Conservation (phyloP, 2,888 invertebrate species). For the Lysandra bellargus region DNA sequence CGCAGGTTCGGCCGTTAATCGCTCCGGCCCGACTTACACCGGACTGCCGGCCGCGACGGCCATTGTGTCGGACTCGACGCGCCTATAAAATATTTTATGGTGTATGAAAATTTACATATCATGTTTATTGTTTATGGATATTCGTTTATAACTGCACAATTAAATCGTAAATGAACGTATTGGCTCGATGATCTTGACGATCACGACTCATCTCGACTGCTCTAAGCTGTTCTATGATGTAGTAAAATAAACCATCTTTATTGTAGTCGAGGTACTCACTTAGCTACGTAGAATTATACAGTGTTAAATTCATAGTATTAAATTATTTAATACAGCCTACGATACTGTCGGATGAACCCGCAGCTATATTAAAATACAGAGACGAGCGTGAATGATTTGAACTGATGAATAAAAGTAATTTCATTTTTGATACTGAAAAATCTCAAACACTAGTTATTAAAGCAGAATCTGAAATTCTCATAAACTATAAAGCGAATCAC, state of each 20-base stretch:
- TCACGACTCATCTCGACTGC: background rate
- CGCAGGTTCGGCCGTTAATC: conserved; percentile 72
- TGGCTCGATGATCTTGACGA: background rate
- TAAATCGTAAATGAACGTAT: conserved; percentile 17
- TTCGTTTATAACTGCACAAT: conserved; percentile 27
- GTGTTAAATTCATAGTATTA: background rate
- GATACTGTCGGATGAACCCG: background rate
- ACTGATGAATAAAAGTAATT: background rate
- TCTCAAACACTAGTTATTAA: background rate
- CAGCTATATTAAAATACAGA: background rate
- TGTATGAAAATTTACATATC: conserved; percentile 29
- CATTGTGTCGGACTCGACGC: conserved; percentile 33
- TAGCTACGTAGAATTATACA: background rate
- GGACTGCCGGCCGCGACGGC: conserved; percentile 44
- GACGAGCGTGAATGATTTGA: background rate
- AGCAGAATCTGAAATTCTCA: background rate
- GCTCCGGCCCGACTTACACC: conserved; percentile 58
- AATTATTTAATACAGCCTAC: background rate
- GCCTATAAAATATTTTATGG: conserved; percentile 30
- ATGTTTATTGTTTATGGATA: conserved; percentile 26
- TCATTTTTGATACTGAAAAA: background rate
- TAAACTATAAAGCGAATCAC: background rate
- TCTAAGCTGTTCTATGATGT: background rate
- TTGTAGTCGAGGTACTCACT: no score
- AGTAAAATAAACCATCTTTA: no score